Evolutionary conservation across 2,797 vertebrate species (phyloP).

Genomic region (Coilia nasus): DNA sequence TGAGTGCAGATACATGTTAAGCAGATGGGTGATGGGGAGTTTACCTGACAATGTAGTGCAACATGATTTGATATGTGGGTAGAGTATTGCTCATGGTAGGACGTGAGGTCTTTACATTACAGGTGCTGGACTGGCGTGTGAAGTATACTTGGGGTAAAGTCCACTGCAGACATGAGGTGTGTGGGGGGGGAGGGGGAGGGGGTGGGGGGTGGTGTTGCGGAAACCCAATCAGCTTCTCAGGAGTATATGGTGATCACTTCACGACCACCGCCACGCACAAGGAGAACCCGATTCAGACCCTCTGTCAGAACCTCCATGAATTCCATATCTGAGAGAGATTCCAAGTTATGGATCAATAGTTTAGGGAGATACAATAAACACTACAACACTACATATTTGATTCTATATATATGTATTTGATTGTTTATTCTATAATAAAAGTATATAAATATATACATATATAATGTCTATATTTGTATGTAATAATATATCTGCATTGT

Average conservation of each 20-base stretch:
- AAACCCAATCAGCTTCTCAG: slow-evolving; percentile 72
- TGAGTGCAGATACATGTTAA: neutral
- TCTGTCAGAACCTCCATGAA: slow-evolving; percentile 98
- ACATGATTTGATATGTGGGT: slow-evolving; percentile 54
- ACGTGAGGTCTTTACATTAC: slow-evolving; percentile 34
- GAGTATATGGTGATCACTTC: slow-evolving; percentile 99
- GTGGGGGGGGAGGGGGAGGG: slow-evolving; percentile 41
- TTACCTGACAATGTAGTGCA: slow-evolving; percentile 58
- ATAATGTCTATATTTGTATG: too few relatives aligned
- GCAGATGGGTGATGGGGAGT: slow-evolving; percentile 42
- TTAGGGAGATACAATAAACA: neutral
- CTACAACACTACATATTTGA: neutral
- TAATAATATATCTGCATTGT: neutral
- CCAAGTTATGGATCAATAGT: neutral
- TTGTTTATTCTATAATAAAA: neutral
- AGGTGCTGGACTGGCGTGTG: neutral
- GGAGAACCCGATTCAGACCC: slow-evolving; percentile 92
- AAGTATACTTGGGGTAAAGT: slow-evolving; percentile 28
- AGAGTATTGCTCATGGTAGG: slow-evolving; percentile 50
- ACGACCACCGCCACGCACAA: slow-evolving; percentile 95
- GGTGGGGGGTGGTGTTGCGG: slow-evolving; percentile 45
- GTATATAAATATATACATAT: neutral
- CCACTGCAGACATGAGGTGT: slow-evolving; percentile 60
- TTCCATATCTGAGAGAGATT: slow-evolving; percentile 88
- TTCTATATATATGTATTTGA: neutral